phyloP scores from a whole-genome alignment of 2,113 vertebrate species.

The sheep (Ovis aries) region DNA sequence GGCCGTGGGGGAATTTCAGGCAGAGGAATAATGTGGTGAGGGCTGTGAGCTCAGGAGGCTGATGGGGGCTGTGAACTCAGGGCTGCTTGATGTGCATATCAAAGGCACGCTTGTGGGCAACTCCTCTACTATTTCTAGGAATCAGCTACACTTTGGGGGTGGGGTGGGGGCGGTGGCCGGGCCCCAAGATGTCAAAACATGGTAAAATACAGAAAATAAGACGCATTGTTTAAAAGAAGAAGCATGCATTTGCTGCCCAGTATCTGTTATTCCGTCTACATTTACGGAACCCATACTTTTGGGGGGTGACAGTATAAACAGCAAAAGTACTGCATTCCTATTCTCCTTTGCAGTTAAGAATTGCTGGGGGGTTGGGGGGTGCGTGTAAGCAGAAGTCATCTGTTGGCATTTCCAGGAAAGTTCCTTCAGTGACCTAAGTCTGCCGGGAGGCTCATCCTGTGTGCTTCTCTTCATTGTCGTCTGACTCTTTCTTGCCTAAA shows the following conservation, averaged over 20 bases:
- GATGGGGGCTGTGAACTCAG: not conserved
- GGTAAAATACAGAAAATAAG: not conserved
- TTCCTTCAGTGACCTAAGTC: not conserved
- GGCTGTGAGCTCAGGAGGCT: not conserved
- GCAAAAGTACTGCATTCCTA: not conserved
- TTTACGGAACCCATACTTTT: not conserved
- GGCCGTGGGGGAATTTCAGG: not conserved
- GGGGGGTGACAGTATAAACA: not conserved
- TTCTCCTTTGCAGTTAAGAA: not conserved
- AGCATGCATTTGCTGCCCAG: not conserved
- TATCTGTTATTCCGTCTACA: not conserved
- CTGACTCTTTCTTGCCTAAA: not conserved
- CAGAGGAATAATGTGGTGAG: not conserved
- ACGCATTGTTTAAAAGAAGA: not conserved
- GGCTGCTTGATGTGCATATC: not conserved
- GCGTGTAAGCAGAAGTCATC: not conserved
- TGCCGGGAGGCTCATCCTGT: not conserved
- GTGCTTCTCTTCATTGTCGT: not conserved
- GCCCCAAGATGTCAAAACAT: not conserved
- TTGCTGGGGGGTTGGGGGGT: fast-evolving
- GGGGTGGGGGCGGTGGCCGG: too few relatives aligned
- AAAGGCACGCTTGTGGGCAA: not conserved
- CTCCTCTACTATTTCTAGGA: not conserved
- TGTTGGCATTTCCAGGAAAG: not conserved
- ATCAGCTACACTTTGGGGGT: not conserved